These are phyloP conservation scores for Dasypogon diadema DNA, from an alignment of 2,888 invertebrate species.

Conservation along the genomic window DNA sequence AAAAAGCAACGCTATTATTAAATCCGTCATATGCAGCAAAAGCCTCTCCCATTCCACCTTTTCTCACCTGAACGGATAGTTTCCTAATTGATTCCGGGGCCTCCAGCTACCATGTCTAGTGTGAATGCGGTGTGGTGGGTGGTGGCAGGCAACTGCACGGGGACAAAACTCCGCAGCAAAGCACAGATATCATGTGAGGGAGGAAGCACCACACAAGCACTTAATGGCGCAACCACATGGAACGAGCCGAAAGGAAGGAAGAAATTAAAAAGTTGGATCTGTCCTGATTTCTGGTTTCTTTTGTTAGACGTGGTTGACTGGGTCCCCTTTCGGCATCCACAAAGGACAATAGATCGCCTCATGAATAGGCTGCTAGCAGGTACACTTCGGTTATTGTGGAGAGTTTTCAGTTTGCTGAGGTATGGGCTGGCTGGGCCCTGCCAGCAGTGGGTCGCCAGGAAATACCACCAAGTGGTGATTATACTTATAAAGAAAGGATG, in stretches of 20 bases:
- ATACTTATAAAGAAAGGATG: background rate
- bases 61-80: background rate
- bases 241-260: background rate
- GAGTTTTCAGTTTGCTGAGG: background rate
- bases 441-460: background rate
- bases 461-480: background rate
- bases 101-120: background rate
- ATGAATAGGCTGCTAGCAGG: background rate
- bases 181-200: background rate
- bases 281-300: constrained; percentile 7
- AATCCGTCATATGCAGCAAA: background rate
- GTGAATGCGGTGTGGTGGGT: background rate
- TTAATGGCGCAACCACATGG: constrained; percentile 9
- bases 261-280: constrained; percentile 16
- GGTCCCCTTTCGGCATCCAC: background rate
- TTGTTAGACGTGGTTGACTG: constrained; percentile 2
- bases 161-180: background rate
- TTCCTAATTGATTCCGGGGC: constrained; percentile 4
- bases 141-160: background rate
- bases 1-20: background rate
- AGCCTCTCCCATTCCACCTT: background rate
- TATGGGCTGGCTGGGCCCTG: background rate
- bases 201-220: constrained; percentile 2
- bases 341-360: background rate
- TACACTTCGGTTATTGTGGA: constrained; percentile 6